A percentile compares a stretch with the other conserved stretches of the same genome.
Evolutionary conservation across 2,113 vertebrate genomes (phyloP).

Genomic region (Stictonetta naevosa): DNA sequence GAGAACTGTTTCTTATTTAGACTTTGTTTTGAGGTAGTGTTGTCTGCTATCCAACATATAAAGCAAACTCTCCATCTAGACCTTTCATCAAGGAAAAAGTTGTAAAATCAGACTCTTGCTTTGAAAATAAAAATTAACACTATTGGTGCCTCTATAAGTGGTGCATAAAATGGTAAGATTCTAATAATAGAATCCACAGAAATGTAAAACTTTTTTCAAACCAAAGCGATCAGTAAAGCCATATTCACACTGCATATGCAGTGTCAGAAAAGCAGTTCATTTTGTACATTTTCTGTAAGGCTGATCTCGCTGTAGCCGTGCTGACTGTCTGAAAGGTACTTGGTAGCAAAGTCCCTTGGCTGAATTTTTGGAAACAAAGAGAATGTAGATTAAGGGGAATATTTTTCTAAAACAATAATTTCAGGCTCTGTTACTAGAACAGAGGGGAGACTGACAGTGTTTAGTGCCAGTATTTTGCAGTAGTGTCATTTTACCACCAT

Average conservation of each 20-base stretch:
- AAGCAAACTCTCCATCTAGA: neutral
- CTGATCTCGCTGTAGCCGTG: neutral
- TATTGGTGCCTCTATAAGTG: neutral
- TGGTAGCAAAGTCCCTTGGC: neutral
- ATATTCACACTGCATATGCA: rapidly evolving
- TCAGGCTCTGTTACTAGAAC: neutral
- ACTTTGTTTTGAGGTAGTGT: neutral
- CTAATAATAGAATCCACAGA: neutral
- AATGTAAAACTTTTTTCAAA: neutral
- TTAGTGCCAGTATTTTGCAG: neutral
- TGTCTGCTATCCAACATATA: neutral
- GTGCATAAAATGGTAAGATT: neutral
- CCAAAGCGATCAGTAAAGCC: neutral
- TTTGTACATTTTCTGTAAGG: neutral
- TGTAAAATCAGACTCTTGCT: neutral
- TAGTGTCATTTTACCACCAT: neutral
- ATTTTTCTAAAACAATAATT: neutral
- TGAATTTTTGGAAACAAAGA: neutral
- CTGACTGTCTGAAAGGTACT: neutral
- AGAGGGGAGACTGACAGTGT: neutral
- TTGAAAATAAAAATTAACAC: neutral
- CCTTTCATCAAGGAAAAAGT: neutral
- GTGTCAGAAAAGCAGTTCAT: neutral
- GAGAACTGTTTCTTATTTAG: neutral
- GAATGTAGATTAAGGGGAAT: neutral